A percentile compares a stretch with the other conserved stretches of the same genome.
Conservation (phyloP, 2,113 vertebrate genomes). For the Grallaria varia region DNA sequence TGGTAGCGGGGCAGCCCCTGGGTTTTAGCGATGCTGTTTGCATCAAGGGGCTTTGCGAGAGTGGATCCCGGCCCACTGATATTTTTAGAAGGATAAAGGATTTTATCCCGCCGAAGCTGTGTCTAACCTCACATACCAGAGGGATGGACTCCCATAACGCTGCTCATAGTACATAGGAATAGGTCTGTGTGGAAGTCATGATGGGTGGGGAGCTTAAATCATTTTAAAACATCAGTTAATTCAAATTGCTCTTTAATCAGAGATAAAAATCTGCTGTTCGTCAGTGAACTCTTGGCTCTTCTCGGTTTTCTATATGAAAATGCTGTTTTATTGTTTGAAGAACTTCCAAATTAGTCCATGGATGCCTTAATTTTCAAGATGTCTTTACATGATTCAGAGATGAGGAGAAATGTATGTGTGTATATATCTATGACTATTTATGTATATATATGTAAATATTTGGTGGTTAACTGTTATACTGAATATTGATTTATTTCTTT, state of each 20-base stretch:
- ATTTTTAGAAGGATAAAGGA: conserved; percentile 34
- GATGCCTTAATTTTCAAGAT: neutral
- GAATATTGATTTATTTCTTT: neutral
- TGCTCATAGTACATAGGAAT: neutral
- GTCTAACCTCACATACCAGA: neutral
- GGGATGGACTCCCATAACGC: neutral
- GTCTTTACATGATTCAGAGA: neutral
- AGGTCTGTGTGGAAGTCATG: neutral
- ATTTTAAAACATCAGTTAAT: neutral
- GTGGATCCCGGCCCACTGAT: neutral
- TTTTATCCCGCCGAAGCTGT: neutral
- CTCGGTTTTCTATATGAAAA: neutral
- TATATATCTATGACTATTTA: neutral
- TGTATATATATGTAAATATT: neutral
- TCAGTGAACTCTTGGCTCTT: conserved; percentile 13
- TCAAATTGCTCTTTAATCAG: neutral
- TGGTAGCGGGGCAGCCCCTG: neutral
- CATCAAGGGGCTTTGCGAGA: neutral
- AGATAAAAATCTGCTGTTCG: conserved; percentile 27
- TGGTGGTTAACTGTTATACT: neutral
- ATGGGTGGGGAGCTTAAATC: neutral
- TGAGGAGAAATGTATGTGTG: neutral
- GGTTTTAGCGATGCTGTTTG: neutral
- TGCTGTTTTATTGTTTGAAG: neutral
- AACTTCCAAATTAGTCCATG: conserved; percentile 1